Conservation (phyloP, 1,140 invertebrate genomes). For the Brachionus paranguensis region DNA sequence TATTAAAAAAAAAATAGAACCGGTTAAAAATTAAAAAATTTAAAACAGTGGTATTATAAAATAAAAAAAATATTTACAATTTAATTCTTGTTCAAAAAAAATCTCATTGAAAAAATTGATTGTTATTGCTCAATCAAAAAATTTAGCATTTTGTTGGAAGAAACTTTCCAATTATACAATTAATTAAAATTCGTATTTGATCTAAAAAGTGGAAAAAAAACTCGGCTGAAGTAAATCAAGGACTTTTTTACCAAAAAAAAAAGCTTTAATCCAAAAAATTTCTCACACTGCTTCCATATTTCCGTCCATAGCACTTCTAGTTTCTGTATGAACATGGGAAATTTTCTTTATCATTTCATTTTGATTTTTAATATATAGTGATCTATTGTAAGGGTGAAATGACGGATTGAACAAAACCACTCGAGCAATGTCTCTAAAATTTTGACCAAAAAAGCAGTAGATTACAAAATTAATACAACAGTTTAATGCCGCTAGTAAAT, state of each 20-base stretch:
- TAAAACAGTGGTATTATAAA: not conserved
- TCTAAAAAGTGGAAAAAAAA: not conserved
- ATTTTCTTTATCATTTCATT: not conserved
- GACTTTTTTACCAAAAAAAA: not conserved
- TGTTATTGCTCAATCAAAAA: not conserved
- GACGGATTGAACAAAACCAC: conserved; percentile 9
- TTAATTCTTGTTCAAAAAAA: not conserved
- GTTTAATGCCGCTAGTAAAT: conserved; percentile 25
- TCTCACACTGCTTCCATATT: not conserved
- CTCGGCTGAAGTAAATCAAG: not conserved
- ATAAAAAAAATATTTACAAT: not conserved
- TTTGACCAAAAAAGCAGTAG: conserved; percentile 38
- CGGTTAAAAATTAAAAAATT: not conserved
- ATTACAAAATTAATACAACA: conserved; percentile 28
- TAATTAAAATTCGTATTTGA: not conserved
- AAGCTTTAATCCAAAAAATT: not conserved
- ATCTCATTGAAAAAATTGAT: not conserved
- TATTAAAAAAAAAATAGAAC: not conserved
- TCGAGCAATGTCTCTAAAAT: conserved; percentile 28
- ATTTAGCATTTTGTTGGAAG: not conserved
- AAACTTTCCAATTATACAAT: not conserved
- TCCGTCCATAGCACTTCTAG: not conserved
- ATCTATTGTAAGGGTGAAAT: conserved; percentile 17
- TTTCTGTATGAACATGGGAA: not conserved
- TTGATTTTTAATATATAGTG: not conserved